phyloP scores from a whole-genome alignment of 1,140 invertebrate species.

The Prorops nasuta region DNA sequence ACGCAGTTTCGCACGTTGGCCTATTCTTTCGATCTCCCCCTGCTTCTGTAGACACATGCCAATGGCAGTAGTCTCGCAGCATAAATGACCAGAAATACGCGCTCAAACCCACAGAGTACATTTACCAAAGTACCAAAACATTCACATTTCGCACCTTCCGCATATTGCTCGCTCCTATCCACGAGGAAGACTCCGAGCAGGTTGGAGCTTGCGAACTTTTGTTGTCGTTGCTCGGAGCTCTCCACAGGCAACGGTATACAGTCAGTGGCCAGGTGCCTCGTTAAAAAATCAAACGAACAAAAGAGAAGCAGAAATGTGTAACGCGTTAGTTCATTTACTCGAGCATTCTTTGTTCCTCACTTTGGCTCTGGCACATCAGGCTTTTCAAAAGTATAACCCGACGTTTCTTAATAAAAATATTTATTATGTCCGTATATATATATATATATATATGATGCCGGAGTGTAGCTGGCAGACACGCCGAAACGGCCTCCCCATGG shows the following conservation, averaged over 20 bases:
- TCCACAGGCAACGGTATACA: too few species aligned
- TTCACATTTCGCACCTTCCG: constrained; percentile 27
- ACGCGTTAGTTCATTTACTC: constrained; percentile 17
- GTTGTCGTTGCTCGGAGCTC: constrained; percentile 9
- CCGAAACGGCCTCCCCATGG: too few species aligned
- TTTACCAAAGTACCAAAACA: constrained; percentile 25
- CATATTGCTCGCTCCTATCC: constrained; percentile 2
- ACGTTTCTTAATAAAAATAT: constrained; percentile 20
- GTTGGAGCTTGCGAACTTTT: constrained; percentile 20
- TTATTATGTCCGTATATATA: constrained; percentile 13
- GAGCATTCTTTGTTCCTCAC: not conserved
- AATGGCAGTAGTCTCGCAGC: too few species aligned
- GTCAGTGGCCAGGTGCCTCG: constrained; percentile 2
- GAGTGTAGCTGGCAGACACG: too few species aligned
- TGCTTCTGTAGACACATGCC: too few species aligned
- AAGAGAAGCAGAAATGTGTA: constrained; percentile 13
- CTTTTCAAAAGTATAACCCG: constrained; percentile 18
- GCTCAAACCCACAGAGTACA: constrained; percentile 10
- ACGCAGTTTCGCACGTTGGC: too few species aligned
- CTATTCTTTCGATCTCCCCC: too few species aligned
- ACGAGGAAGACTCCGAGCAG: constrained; percentile 13
- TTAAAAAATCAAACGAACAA: too few species aligned
- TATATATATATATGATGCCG: too few species aligned
- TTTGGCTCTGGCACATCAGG: not conserved
- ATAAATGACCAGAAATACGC: too few species aligned